A percentile compares a stretch with the other conserved stretches of the same genome.
Conservation (phyloP, 2,888 invertebrate species). For the Anthophora plumipes region DNA sequence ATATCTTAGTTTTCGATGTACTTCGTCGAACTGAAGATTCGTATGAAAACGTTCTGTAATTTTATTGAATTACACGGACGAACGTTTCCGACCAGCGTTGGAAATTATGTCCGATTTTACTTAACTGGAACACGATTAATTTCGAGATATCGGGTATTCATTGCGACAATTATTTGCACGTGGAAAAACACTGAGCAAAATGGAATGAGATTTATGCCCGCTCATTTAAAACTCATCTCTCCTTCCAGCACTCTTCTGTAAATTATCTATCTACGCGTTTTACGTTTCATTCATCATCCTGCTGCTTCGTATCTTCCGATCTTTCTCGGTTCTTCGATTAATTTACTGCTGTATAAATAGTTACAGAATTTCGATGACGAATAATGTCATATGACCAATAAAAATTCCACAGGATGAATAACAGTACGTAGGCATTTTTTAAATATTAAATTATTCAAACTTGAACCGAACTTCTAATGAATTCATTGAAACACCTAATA, state of each 20-base stretch:
- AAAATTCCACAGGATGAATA: too few relatives aligned
- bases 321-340: not conserved
- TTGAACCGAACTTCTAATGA: too few relatives aligned
- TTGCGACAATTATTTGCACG: conserved; percentile 12
- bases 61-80: not conserved
- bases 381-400: too few relatives aligned
- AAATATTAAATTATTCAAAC: too few relatives aligned
- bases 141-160: not conserved
- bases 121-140: conserved; percentile 15
- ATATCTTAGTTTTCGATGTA: too few relatives aligned
- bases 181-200: conserved; percentile 15
- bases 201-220: conserved; percentile 10
- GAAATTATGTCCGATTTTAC: not conserved
- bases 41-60: not conserved
- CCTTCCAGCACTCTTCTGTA: not conserved
- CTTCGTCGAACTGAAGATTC: too few relatives aligned
- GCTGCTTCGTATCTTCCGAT: not conserved
- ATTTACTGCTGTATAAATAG: not conserved
- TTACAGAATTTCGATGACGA: too few relatives aligned
- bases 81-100: not conserved
- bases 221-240: conserved; percentile 17
- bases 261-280: conserved; percentile 1
- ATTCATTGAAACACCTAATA: too few relatives aligned
- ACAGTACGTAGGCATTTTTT: too few relatives aligned
- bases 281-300: not conserved